phyloP scores from a whole-genome alignment of 1,140 invertebrate species.

The Drosophila pachea region DNA sequence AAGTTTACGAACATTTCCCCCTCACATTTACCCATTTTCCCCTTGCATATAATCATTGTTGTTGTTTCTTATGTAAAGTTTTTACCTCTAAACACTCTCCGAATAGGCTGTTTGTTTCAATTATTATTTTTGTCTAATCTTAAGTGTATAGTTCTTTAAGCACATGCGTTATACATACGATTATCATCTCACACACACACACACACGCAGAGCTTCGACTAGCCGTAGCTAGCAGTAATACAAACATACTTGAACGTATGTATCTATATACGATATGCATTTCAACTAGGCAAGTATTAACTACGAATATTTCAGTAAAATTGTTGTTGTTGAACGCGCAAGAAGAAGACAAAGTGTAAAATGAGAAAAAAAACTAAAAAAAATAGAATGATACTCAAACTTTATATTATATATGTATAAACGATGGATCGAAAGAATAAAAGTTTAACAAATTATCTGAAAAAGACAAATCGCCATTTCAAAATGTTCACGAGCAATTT shows the following conservation, averaged over 20 bases:
- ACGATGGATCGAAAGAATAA: conserved; percentile 64
- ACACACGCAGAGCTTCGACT: too few species aligned
- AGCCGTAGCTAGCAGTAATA: too few species aligned
- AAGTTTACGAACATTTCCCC: conserved; percentile 55
- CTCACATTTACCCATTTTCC: conserved; percentile 15
- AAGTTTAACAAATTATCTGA: conserved; percentile 54
- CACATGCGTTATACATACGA: conserved; percentile 68
- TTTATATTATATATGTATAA: conserved; percentile 48
- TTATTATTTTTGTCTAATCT: conserved; percentile 70
- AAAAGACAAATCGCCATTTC: background rate
- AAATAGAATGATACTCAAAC: conserved; percentile 63
- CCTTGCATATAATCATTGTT: conserved; percentile 26
- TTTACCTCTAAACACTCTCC: conserved; percentile 66
- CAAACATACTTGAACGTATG: conserved; percentile 14
- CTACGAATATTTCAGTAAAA: conserved; percentile 42
- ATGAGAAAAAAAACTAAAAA: conserved; percentile 27
- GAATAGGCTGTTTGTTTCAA: conserved; percentile 75
- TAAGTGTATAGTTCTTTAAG: conserved; percentile 67
- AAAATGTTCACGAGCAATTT: too few species aligned
- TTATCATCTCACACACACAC: conserved; percentile 14
- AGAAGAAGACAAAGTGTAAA: conserved; percentile 13
- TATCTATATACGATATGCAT: conserved; percentile 52
- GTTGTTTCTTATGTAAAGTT: conserved; percentile 59
- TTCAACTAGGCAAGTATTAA: conserved; percentile 51
- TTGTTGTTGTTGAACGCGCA: conserved; percentile 40